These are phyloP conservation scores for Hycleus cichorii DNA, from an alignment of 1,140 invertebrate genomes.

Conservation along the genomic window DNA sequence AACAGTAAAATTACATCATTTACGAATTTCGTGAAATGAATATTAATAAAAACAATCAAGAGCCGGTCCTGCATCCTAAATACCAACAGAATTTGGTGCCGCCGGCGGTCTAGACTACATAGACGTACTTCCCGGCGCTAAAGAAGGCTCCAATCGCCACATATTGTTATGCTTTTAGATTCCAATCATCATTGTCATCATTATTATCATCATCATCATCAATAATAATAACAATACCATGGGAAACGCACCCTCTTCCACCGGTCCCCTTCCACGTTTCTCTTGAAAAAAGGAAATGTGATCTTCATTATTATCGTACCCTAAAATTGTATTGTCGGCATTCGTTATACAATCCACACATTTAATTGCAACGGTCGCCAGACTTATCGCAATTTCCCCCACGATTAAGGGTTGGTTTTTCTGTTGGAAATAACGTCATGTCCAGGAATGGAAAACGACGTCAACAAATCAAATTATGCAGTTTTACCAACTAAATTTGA, in stretches of 20 bases:
- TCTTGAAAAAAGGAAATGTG: constrained; percentile 2
- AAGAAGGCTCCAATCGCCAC: constrained; percentile 19
- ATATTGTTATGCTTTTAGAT: constrained; percentile 19
- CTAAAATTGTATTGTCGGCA: not conserved
- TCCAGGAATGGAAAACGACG: too few species aligned
- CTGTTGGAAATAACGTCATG: too few species aligned
- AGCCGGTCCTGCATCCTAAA: constrained; percentile 11
- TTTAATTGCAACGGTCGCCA: constrained; percentile 12
- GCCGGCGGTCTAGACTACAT: constrained; percentile 22
- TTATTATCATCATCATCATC: too few species aligned
- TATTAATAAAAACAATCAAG: constrained; percentile 2
- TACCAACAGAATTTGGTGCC: constrained; percentile 18
- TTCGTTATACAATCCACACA: not conserved
- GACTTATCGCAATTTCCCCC: too few species aligned
- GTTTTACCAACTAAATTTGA: too few species aligned
- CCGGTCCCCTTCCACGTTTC: too few species aligned
- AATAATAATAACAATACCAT: too few species aligned
- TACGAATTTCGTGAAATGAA: not conserved
- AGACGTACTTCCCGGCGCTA: constrained; percentile 25
- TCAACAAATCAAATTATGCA: too few species aligned
- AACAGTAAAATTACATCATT: too few species aligned
- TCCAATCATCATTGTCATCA: constrained; percentile 6
- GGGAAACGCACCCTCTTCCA: too few species aligned
- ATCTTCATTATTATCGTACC: constrained; percentile 9
- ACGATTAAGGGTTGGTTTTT: too few species aligned